Conservation (phyloP, 2,797 vertebrate genomes). For the Xenentodon cancila region DNA sequence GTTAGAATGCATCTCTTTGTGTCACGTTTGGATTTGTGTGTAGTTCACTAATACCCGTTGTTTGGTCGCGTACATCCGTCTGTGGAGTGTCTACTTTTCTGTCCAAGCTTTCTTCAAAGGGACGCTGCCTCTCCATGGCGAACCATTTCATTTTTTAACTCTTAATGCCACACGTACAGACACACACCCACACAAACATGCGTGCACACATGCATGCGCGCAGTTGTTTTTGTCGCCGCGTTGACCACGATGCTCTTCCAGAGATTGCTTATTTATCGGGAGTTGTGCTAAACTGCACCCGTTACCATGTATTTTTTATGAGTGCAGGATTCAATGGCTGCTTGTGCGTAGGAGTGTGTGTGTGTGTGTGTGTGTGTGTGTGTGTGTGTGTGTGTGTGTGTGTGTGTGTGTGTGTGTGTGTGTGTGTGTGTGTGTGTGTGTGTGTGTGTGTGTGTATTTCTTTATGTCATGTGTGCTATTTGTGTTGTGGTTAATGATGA, state of each 20-base stretch:
- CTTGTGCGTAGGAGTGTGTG: constrained; percentile 34
- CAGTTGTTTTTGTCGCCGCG: constrained; percentile 48
- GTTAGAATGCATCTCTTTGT: constrained; percentile 34
- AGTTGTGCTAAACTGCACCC: constrained; percentile 72
- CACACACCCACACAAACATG: no score
- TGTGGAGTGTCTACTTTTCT: constrained; percentile 34
- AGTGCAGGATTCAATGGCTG: constrained; percentile 68
- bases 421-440: constrained; percentile 21
- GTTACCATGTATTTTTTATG: constrained; percentile 83
- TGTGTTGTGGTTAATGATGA: constrained; percentile 39
- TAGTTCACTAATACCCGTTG: constrained; percentile 24
- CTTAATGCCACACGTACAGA: constrained; percentile 2
- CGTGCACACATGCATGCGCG: constrained; percentile 9
- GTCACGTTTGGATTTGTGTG: constrained; percentile 14
- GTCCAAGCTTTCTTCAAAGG: constrained; percentile 40
- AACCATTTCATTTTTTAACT: constrained; percentile 53
- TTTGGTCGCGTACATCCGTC: constrained; percentile 14
- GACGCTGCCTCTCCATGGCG: constrained; percentile 43
- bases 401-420: constrained; percentile 32
- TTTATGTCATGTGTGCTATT: constrained; percentile 37
- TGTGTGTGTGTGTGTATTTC: constrained; percentile 4
- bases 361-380: constrained; percentile 36
- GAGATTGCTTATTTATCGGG: constrained; percentile 78
- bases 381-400: constrained; percentile 13
- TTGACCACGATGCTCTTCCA: constrained; percentile 64